A percentile compares a stretch with the other conserved stretches of the same genome.
These are phyloP conservation scores for Contarinia nasturtii DNA, from an alignment of 1,140 invertebrate species.

Conservation along the genomic window DNA sequence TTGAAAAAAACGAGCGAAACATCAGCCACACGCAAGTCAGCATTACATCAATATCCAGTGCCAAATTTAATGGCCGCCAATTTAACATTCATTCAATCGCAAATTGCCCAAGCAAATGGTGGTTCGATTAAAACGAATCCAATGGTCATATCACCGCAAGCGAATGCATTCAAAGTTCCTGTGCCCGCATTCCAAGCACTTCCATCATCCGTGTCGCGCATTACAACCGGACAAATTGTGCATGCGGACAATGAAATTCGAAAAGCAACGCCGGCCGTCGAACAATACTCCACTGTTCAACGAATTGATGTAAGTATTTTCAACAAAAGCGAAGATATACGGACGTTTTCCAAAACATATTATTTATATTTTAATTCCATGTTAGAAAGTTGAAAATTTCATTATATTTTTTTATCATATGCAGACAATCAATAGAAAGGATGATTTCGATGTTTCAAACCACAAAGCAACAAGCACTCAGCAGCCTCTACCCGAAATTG, in stretches of 20 bases:
- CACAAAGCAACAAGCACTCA: conserved; percentile 18
- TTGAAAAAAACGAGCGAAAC: background rate
- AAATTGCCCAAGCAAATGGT: no score
- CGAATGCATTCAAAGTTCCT: conserved; percentile 19
- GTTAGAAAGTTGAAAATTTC: background rate
- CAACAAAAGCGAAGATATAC: no score
- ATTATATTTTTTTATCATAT: background rate
- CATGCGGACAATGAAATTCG: background rate
- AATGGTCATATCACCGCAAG: background rate
- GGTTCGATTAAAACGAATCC: background rate
- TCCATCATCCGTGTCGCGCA: conserved; percentile 31
- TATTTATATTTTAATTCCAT: no score
- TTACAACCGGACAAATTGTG: conserved; percentile 15
- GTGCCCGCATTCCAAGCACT: conserved; percentile 25
- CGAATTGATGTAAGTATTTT: no score
- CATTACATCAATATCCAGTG: background rate
- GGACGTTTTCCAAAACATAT: no score
- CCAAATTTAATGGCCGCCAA: background rate
- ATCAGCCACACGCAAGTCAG: background rate
- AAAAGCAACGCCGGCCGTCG: background rate
- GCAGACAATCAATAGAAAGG: background rate
- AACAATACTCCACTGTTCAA: no score
- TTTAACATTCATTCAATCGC: background rate
- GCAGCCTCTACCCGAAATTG: conserved; percentile 16
- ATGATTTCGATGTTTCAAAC: conserved; percentile 2